These are phyloP conservation scores for Sanderia malayensis DNA, from an alignment of 30 jellyfish, hydroid and myxozoan genomes.

Conservation along the genomic window DNA sequence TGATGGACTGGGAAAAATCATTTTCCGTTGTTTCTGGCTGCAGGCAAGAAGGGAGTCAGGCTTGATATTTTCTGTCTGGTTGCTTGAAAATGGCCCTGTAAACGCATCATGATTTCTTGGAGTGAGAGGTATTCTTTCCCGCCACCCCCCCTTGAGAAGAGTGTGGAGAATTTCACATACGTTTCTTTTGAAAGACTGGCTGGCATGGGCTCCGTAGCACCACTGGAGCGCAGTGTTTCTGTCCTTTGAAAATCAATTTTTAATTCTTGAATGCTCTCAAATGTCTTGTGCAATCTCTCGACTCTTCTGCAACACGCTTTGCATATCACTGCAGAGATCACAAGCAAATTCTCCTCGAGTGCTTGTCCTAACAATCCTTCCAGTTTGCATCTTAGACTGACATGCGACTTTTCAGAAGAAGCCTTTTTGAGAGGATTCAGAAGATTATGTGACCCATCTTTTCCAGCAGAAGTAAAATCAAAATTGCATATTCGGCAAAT, in stretches of 20 bases:
- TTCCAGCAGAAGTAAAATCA: too few relatives aligned
- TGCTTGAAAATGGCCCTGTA: constrained; percentile 17
- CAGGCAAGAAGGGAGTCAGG: not conserved
- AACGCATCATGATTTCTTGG: constrained; percentile 20
- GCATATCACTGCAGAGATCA: not conserved
- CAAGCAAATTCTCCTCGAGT: too few relatives aligned
- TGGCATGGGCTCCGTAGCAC: constrained; percentile 23
- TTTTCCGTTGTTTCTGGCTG: not conserved
- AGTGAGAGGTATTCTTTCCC: too few relatives aligned
- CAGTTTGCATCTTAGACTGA: too few relatives aligned
- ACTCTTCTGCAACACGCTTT: constrained; percentile 1
- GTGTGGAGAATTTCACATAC: constrained; percentile 17
- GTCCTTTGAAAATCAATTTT: not conserved
- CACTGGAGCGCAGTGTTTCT: not conserved
- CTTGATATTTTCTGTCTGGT: not conserved
- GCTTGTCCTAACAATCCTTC: too few relatives aligned
- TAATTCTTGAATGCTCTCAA: not conserved
- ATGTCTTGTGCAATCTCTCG: not conserved
- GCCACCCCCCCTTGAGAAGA: constrained; percentile 18
- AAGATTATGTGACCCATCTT: too few relatives aligned
- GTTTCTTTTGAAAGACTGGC: constrained; percentile 12
- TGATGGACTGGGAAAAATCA: not conserved
- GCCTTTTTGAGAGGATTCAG: too few relatives aligned
- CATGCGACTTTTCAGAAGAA: too few relatives aligned
- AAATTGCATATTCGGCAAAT: too few relatives aligned